Evolutionary conservation across 2,113 vertebrate genomes (phyloP), one percentile per base, ranked within the genome.

Genomic region (Esox niger): DNA sequence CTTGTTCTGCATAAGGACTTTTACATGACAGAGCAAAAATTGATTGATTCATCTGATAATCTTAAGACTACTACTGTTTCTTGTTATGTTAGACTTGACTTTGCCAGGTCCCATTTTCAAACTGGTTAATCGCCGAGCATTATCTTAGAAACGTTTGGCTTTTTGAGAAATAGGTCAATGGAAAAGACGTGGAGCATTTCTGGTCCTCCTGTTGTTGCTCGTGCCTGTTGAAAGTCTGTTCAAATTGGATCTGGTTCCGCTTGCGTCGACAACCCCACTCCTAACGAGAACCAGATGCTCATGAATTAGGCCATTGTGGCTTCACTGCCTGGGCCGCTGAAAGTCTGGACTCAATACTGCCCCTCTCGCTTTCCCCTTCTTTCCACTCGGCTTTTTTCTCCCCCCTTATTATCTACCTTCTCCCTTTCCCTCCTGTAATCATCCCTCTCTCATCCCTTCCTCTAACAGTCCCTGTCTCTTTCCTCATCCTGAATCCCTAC

Each of bases 301-400:
- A 74, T 92, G 89, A 94, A 93, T 92, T 88, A 90, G 82, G 82
- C 87, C 87, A 85, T 92, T 94, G 91, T 94, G 89, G 88, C 81
- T 81, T 66, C 29, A 70, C 81, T 76, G 76, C 78, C 81, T 81
- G 68, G 30, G 73, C 82, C 76, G 77, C 78, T 64, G 58, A 71
- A 88, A 79, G 75, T 80, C 82, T 84, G 10, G 10, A 54, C 49
- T 82, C 75, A 81, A n/a, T n/a, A n/a, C 79, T 81, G 69, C 35
- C 33, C 7, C 32, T 47, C 73, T 82, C 76, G 78, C 80, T 80
- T 69, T 20, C 26, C 6, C 33, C 38, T 72, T 75, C 75, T 81
- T 74, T 74, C 58, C 68, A 62, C 58, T 56, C 20, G 29, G 11
- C 69, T 38, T 63, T 76, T 8, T 46, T 63, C 21, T 49, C 26